These are phyloP conservation scores for Bacillus rossius DNA, from an alignment of 1,140 invertebrate genomes.

Conservation along the genomic window DNA sequence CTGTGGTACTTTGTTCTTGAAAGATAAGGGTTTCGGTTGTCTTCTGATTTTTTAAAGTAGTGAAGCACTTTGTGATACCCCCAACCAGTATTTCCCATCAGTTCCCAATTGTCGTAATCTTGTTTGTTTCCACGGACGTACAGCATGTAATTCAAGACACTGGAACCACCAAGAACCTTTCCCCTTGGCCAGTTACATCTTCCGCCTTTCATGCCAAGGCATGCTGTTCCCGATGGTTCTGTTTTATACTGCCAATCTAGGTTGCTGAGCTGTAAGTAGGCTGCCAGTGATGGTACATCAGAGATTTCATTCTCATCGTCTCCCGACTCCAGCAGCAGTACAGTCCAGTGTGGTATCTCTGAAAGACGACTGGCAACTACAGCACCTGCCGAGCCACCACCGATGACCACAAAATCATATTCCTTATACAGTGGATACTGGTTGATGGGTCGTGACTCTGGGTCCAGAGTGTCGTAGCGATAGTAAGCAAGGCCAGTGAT, in stretches of 20 bases:
- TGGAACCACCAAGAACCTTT: conserved; percentile 84
- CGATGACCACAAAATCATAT: conserved; percentile 84
- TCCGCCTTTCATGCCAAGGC: conserved; percentile 57
- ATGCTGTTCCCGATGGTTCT: conserved; percentile 76
- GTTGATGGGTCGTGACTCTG: conserved; percentile 63
- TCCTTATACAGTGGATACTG: conserved; percentile 50
- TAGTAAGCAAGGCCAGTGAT: conserved; percentile 77
- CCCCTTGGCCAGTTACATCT: conserved; percentile 80
- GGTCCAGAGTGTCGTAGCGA: conserved; percentile 73
- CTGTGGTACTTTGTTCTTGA: conserved; percentile 63
- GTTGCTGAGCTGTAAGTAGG: conserved; percentile 80
- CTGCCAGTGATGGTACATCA: conserved; percentile 81
- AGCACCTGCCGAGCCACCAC: conserved; percentile 88
- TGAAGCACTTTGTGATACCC: conserved; percentile 78
- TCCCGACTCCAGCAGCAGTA: conserved; percentile 87
- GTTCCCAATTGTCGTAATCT: conserved; percentile 91
- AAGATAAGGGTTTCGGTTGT: conserved; percentile 79
- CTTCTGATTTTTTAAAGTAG: conserved; percentile 89
- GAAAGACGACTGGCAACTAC: conserved; percentile 87
- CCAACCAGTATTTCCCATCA: conserved; percentile 82
- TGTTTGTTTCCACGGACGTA: conserved; percentile 79
- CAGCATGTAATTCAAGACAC: conserved; percentile 92
- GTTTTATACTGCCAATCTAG: conserved; percentile 92
- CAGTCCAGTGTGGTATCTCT: conserved; percentile 55
- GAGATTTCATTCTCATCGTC: conserved; percentile 88